Base-by-base conservation (phyloP, 2,888 invertebrate genomes). In the Leucophenga maculata region DNA sequence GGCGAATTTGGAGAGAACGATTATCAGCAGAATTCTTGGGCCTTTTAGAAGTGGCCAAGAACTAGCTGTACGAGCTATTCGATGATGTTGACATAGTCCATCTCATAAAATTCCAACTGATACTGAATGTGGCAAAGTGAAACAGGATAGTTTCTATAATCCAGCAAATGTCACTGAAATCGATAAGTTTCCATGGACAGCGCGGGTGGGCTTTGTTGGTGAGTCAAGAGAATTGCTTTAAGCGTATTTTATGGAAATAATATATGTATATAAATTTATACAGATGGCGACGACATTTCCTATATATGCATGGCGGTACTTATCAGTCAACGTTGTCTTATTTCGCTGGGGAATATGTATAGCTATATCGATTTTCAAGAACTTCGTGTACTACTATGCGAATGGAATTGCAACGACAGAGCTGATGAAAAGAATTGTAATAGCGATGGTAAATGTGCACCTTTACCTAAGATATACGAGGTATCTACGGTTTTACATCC, bases 231-330 rank as follows among this genome's bases (percentile, higher is more conserved):
- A n/a, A 9, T 0, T 13, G 13, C 18, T 13, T 8, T 1, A 4
- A 16, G 50, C 8, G 50, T 50, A 6, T 50, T 50, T 11, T 39
- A 11, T 39, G 8, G 8, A 39, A 39, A 39, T 39, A 26, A 13
- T 8, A 39, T 11, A 39, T 39, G 1, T 39, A 6, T 39, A 39
- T 1, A 6, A 26, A 26, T n/a, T 32, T 32, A 32, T 6, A 8
- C 32, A 32, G 32, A 3, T 32, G 32, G 6, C 39, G 39, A 11
- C 3, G 39, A 8, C 4, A 6, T 39, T 39, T 1, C 22, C 14
- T 73, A 74, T 66, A 65, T 52, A 9, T 76, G 76, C 16, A 62
- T 73, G 64, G 74, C 73, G 4, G 69, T 74, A 0, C 64, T 76
- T 1, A 69, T 76, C 22, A 69, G 70, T 1, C 55, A 8, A 1